Base-by-base conservation (phyloP, 1,140 invertebrate genomes). In the Latrodectus geometricus region DNA sequence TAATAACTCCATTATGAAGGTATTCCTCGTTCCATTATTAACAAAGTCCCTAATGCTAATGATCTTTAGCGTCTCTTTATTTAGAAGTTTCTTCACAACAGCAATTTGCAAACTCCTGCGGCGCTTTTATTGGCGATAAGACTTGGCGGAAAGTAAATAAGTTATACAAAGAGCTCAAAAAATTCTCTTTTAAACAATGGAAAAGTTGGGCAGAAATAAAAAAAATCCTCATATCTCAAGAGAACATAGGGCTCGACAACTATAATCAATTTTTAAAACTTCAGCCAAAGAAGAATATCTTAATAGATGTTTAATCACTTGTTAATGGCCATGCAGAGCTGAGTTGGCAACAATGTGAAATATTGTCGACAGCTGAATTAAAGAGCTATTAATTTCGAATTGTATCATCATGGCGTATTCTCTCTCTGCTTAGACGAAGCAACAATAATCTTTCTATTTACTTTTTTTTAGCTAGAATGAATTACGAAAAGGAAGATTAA, bases 231-330 rank as follows among this genome's bases (percentile, higher is more conserved):
- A 11, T 72, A 69, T 70, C 78, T 81, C 78, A 23, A 35, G 12
- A 35, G 20, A 70, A 81, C 79, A 72, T 68, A 20, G n/a, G 66
- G 17, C 66, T 20, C 68, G 11, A 73, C 20, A 20, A 12, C 15
- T 70, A 20, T 83, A 20, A 83, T 83, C 80, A 74, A 54, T 35
- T 56, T 66, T n/a, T 61, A 35, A 49, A 82, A 73, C 21, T 65
- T 79, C 69, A 20, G 35, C 56, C 65, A 15, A 48, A 15, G 23
- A 23, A 66, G n/a, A 17, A 61, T 74, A 72, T 65, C 70, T 83
- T 83, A 83, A 83, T 83, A 83, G 80, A 52, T 66, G 49, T 74
- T 83, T 83, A 83, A 83, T 83, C 80, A 68, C 23, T 66, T 50
- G 72, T 54, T 83, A 83, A 83, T 83, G 80, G 52, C 23, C 23